These are phyloP conservation scores for Ranitomeya imitator DNA, from an alignment of 2,113 vertebrate genomes.

Conservation along the genomic window DNA sequence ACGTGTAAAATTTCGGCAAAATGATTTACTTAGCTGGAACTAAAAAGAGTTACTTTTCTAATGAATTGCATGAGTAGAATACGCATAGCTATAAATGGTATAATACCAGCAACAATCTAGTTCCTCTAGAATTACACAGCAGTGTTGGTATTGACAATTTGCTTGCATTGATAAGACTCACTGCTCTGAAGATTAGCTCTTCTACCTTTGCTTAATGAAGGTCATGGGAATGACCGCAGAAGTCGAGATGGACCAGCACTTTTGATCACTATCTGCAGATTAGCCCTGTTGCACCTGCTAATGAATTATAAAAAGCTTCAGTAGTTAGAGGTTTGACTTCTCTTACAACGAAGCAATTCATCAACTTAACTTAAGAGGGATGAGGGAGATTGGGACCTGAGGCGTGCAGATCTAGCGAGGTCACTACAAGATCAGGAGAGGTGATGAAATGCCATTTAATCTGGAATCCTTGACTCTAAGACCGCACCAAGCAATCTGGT, in stretches of 20 bases:
- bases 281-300: constrained; percentile 38
- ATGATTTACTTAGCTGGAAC: no score
- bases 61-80: not conserved
- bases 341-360: constrained; percentile 45
- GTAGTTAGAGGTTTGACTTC: constrained; percentile 37
- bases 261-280: constrained; percentile 45
- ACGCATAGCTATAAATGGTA: not conserved
- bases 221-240: constrained; percentile 1
- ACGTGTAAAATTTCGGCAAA: no score
- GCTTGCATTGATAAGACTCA: constrained; percentile 33
- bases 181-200: constrained; percentile 36
- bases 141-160: constrained; percentile 3
- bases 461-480: constrained; percentile 37
- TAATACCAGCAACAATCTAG: not conserved
- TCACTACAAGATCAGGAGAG: constrained; percentile 21
- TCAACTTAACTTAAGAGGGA: constrained; percentile 52
- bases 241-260: constrained; percentile 24
- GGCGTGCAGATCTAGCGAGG: constrained; percentile 43
- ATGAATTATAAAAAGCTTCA: constrained; percentile 44
- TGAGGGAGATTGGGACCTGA: constrained; percentile 45
- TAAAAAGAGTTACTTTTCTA: no score
- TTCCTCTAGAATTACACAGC: not conserved
- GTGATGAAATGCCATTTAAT: constrained; percentile 52
- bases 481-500: not conserved
- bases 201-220: constrained; percentile 36